These are phyloP conservation scores for Pelecanus crispus DNA, from an alignment of 2,113 vertebrate genomes.

Conservation along the genomic window DNA sequence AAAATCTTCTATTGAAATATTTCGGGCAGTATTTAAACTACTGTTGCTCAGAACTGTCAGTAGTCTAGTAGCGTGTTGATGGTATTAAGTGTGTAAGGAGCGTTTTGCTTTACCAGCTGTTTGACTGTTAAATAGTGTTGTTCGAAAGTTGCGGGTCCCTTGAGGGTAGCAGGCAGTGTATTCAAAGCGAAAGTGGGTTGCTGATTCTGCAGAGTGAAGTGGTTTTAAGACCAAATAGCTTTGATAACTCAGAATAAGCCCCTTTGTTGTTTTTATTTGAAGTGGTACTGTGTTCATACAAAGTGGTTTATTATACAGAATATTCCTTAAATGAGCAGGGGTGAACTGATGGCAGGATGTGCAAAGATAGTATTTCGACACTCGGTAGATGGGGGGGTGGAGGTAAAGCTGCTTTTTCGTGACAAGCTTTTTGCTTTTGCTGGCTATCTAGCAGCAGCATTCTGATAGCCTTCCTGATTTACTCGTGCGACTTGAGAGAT, in stretches of 20 bases:
- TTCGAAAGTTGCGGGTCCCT: slow-evolving; percentile 60
- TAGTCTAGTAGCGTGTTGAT: not conserved
- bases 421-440: not conserved
- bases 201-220: slow-evolving; percentile 26
- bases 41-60: not conserved
- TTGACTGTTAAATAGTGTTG: not conserved
- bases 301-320: slow-evolving; percentile 30
- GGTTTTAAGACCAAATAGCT: slow-evolving; percentile 57
- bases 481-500: not conserved
- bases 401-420: not conserved
- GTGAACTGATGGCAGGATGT: not conserved
- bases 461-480: not conserved
- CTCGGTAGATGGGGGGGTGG: too few species aligned
- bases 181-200: slow-evolving; percentile 67
- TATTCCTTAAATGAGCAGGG: not conserved
- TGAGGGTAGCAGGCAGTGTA: slow-evolving; percentile 17
- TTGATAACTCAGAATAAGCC: slow-evolving; percentile 34
- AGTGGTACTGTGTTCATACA: slow-evolving; percentile 52
- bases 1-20: not conserved
- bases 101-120: not conserved
- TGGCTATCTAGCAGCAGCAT: not conserved
- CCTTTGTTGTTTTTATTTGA: slow-evolving; percentile 53
- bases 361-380: not conserved
- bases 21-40: not conserved
- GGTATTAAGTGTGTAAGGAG: not conserved